phyloP scores from a whole-genome alignment of 2,113 vertebrate genomes.

The Atrichornis clamosus region DNA sequence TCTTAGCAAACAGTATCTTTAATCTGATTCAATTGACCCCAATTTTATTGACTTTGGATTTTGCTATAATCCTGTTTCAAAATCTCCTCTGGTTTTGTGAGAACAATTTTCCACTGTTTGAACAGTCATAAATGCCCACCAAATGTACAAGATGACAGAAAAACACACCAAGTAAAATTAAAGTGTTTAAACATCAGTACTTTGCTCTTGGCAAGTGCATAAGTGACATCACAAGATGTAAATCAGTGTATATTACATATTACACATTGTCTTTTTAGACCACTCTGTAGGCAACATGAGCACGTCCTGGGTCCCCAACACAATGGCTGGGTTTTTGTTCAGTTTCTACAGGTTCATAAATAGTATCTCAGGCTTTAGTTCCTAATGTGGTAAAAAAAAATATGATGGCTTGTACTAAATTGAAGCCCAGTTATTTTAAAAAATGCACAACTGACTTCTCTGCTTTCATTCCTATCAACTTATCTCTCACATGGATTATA shows the following conservation, averaged over 20 bases:
- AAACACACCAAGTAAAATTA: neutral
- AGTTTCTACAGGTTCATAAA: slow-evolving; percentile 24
- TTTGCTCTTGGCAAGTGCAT: slow-evolving; percentile 45
- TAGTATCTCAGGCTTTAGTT: neutral
- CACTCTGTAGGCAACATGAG: neutral
- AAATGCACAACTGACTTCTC: neutral
- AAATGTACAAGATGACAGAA: neutral
- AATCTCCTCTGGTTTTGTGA: neutral
- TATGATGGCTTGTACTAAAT: neutral
- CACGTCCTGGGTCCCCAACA: neutral
- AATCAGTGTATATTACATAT: slow-evolving; percentile 34
- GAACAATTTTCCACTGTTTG: slow-evolving; percentile 4
- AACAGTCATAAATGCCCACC: neutral
- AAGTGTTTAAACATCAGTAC: slow-evolving; percentile 4
- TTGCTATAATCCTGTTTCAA: neutral
- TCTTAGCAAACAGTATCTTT: neutral
- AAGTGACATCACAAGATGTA: slow-evolving; percentile 43
- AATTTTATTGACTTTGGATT: neutral
- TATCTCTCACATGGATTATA: neutral
- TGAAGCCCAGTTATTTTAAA: neutral
- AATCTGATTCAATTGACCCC: neutral
- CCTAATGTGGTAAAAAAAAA: slow-evolving; percentile 27
- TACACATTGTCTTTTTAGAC: slow-evolving; percentile 42
- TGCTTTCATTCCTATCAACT: neutral
- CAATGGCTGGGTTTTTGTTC: neutral